Base-by-base conservation (phyloP, 2,797 vertebrate species). In the Clarias platycephalus region DNA sequence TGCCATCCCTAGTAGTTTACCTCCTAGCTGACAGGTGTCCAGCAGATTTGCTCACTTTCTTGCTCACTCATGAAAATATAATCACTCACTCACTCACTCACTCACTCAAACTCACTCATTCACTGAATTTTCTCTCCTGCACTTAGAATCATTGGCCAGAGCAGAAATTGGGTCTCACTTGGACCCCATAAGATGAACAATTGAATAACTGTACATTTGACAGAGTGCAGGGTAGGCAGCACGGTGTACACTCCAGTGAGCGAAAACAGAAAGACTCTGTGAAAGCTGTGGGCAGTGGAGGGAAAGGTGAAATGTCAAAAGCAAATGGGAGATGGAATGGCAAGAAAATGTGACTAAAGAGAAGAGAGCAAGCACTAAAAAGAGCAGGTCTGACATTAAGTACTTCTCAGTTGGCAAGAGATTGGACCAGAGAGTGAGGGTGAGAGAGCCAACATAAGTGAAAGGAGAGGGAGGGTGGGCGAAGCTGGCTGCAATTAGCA, bases 171-270 rank as follows among this genome's bases (percentile, higher is more conserved):
- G 53, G 60, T 18, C 90, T 88, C 87, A 53, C 74, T 75, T 80
- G 87, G 90, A 92, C 90, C 90, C 91, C 92, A 72, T 93, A 91
- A 93, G 92, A 93, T 93, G 93, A 95, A 90, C 85, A 91, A 92
- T 91, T 93, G 93, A 91, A 91, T 94, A 91, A 94, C 92, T 92
- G 91, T 90, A 91, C 90, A 92, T 93, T 92, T 93, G 91, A 91
- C 91, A 91, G 86, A 85, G 81, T 86, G 90, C 90, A 88, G 89
- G 90, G 88, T 75, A 57, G 44, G 62, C 53, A 75, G 78, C 68
- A 82, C 2, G 40, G 28, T 74, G 76, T 2, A 34, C 53, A 34
- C 8, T 62, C 24, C 67, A 74, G 63, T 75, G 22, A 28, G 34
- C 67, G 60, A 75, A 83, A 79, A 18, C 74, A 82, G 22, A 78